Percentiles rank a stretch among this genome's conserved stretches.
These are phyloP conservation scores for Steinernema carpocapsae DNA, from an alignment of 2,888 invertebrate genomes.

Conservation along the genomic window DNA sequence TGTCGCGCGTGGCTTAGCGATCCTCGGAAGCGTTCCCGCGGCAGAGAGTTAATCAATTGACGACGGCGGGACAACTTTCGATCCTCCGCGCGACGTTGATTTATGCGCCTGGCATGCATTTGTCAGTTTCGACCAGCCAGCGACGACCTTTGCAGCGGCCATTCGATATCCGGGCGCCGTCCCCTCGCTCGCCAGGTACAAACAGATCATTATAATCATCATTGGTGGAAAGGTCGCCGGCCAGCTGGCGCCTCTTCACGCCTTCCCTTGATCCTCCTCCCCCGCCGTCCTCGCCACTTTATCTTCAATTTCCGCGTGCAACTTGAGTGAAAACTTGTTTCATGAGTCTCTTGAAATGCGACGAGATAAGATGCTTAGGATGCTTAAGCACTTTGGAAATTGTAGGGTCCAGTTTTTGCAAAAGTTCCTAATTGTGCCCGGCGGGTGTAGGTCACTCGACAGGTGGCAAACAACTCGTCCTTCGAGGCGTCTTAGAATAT, in stretches of 20 bases:
- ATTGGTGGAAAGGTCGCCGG: slow-evolving; percentile 15
- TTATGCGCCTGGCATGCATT: not conserved
- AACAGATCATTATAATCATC: slow-evolving; percentile 5
- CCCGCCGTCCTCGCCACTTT: not conserved
- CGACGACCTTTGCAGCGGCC: not conserved
- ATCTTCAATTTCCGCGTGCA: not conserved
- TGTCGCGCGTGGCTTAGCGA: too few relatives aligned
- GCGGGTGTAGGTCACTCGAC: too few relatives aligned
- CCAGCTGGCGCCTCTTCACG: slow-evolving; percentile 16
- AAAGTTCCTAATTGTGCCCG: too few relatives aligned
- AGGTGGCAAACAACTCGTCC: too few relatives aligned
- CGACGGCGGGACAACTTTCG: not conserved
- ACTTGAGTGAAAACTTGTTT: not conserved
- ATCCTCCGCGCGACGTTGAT: not conserved
- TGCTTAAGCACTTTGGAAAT: too few relatives aligned
- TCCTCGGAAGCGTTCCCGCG: too few relatives aligned
- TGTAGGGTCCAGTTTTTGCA: too few relatives aligned
- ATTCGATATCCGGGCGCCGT: slow-evolving; percentile 18
- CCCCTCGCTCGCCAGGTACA: not conserved
- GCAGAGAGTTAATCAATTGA: not conserved
- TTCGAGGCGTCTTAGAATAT: too few relatives aligned
- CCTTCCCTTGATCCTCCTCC: not conserved
- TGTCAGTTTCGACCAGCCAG: not conserved
- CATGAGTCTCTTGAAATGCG: too few relatives aligned
- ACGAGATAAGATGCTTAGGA: too few relatives aligned